Conservation (phyloP, 2,113 vertebrate species). For the Pao palembangensis region DNA sequence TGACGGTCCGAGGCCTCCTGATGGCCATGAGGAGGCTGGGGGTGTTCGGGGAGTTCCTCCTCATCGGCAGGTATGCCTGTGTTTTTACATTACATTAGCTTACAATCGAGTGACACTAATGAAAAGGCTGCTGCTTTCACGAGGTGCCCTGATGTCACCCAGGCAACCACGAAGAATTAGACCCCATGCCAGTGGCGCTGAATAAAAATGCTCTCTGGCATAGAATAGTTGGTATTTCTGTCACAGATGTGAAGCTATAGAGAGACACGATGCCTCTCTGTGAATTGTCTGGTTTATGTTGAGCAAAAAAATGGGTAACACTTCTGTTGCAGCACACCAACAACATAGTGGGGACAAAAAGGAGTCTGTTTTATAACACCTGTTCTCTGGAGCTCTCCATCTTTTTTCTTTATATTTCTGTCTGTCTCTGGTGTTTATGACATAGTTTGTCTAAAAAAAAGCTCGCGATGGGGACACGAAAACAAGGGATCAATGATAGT, state of each 20-base stretch:
- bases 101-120: conserved; percentile 4
- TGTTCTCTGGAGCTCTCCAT: conserved; percentile 2
- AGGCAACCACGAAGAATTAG: conserved; percentile 67
- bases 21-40: conserved; percentile 93
- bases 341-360: neutral
- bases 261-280: conserved; percentile 11
- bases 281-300: conserved; percentile 1
- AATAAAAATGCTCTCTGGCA: conserved; percentile 58
- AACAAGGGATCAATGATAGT: neutral
- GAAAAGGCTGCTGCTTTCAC: conserved; percentile 22
- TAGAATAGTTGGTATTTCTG: conserved; percentile 66
- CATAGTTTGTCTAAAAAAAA: conserved; percentile 17
- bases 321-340: neutral
- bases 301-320: neutral
- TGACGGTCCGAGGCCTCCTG: conserved; percentile 93
- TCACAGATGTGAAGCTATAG: conserved; percentile 42
- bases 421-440: conserved; percentile 3
- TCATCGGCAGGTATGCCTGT: conserved; percentile 88
- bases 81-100: conserved; percentile 2
- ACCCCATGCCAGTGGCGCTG: conserved; percentile 53
- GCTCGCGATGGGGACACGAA: too few relatives aligned
- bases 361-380: neutral
- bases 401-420: conserved; percentile 6
- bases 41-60: conserved; percentile 88
- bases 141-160: conserved; percentile 61